Conservation (phyloP, 2,797 vertebrate genomes). For the Siniperca scherzeri region DNA sequence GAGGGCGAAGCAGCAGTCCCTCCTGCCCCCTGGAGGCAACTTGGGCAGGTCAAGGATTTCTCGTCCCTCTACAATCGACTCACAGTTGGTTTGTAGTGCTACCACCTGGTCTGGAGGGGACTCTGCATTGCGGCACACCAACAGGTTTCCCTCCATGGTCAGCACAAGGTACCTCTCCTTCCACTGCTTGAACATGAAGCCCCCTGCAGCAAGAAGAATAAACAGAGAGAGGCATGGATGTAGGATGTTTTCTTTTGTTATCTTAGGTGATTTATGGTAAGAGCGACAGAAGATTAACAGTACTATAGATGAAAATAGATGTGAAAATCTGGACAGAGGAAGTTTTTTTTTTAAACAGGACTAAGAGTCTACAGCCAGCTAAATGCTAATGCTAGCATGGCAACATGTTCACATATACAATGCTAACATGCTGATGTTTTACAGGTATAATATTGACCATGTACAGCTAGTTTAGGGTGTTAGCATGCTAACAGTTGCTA, state of each 20-base stretch:
- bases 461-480: neutral
- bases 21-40: constrained; percentile 84
- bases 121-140: constrained; percentile 85
- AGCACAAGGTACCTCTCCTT: constrained; percentile 88
- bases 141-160: constrained; percentile 85
- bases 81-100: constrained; percentile 81
- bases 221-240: neutral
- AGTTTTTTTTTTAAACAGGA: neutral
- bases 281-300: neutral
- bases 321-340: neutral
- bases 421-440: neutral
- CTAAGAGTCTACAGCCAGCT: neutral
- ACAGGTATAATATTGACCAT: neutral
- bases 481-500: neutral
- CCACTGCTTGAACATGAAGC: constrained; percentile 92
- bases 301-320: neutral
- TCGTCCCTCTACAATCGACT: constrained; percentile 83
- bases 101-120: constrained; percentile 87
- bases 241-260: neutral
- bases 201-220: constrained; percentile 75
- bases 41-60: constrained; percentile 87
- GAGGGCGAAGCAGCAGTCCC: constrained; percentile 89
- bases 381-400: neutral
- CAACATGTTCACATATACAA: neutral
- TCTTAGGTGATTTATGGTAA: neutral